These are phyloP conservation scores for Macquaria ambigua DNA, from an alignment of 2,113 vertebrate species.

Conservation along the genomic window DNA sequence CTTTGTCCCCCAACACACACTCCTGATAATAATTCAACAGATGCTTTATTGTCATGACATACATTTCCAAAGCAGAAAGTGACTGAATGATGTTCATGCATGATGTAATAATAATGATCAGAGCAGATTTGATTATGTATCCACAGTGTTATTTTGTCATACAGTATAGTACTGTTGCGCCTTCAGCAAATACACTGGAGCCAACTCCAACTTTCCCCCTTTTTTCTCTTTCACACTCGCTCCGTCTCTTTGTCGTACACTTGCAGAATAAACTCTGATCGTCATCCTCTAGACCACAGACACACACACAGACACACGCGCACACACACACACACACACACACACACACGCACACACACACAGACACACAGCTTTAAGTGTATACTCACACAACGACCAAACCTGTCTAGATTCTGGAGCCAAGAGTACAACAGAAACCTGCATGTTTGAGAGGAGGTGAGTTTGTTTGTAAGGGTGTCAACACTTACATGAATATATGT, in stretches of 20 bases:
- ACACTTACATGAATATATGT: not conserved
- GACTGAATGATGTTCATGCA: not conserved
- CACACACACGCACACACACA: not conserved
- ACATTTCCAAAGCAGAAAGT: constrained; percentile 7
- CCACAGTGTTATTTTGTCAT: not conserved
- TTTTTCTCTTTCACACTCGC: not conserved
- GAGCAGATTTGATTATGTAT: not conserved
- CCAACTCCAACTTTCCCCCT: not conserved
- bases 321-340: not conserved
- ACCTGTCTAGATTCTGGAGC: constrained; percentile 7
- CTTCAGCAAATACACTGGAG: not conserved
- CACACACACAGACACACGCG: not conserved
- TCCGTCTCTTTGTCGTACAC: not conserved
- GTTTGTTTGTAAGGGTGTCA: not conserved
- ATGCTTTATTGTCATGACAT: not conserved
- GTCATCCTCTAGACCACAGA: constrained; percentile 2
- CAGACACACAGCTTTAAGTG: not conserved
- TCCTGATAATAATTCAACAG: not conserved
- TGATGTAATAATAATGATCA: not conserved
- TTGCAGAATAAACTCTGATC: constrained; percentile 8
- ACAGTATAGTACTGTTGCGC: not conserved
- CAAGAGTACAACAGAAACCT: not conserved
- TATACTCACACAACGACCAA: not conserved
- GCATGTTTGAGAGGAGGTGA: not conserved
- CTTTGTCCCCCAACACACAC: not conserved